These are phyloP conservation scores for Autographa pulchrina DNA, from an alignment of 2,888 invertebrate genomes.

Conservation along the genomic window DNA sequence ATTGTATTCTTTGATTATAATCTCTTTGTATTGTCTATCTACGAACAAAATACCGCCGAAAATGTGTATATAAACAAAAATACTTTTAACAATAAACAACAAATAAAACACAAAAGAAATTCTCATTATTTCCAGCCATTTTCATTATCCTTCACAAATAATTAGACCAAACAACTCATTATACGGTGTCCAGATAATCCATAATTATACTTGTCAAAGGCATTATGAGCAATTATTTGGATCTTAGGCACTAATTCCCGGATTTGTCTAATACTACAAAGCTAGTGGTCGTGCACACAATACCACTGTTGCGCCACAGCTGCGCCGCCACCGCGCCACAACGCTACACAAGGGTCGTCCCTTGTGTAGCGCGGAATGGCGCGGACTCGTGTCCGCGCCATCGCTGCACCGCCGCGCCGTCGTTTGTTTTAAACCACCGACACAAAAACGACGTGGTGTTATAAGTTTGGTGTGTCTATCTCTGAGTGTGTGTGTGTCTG, in stretches of 20 bases:
- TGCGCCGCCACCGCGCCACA: no score
- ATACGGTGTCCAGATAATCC: slow-evolving; percentile 9
- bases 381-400: no score
- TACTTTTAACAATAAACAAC: not conserved
- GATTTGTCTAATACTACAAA: slow-evolving; percentile 46
- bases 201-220: slow-evolving; percentile 29
- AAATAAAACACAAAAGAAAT: slow-evolving; percentile 24
- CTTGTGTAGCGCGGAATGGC: no score
- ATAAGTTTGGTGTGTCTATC: no score
- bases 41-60: not conserved
- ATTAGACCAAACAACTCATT: slow-evolving; percentile 15
- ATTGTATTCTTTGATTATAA: not conserved
- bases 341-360: no score
- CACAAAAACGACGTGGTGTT: no score
- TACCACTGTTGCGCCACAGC: no score
- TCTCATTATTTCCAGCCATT: slow-evolving; percentile 29
- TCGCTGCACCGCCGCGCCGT: no score
- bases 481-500: no score
- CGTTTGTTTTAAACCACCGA: no score
- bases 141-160: slow-evolving; percentile 13
- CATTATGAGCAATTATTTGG: slow-evolving; percentile 49
- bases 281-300: not conserved
- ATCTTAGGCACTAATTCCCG: slow-evolving; percentile 45
- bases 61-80: slow-evolving; percentile 7
- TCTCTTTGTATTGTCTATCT: not conserved